Evolutionary conservation across 2,113 vertebrate species (phyloP).

Genomic region (Acanthochromis polyacanthus): DNA sequence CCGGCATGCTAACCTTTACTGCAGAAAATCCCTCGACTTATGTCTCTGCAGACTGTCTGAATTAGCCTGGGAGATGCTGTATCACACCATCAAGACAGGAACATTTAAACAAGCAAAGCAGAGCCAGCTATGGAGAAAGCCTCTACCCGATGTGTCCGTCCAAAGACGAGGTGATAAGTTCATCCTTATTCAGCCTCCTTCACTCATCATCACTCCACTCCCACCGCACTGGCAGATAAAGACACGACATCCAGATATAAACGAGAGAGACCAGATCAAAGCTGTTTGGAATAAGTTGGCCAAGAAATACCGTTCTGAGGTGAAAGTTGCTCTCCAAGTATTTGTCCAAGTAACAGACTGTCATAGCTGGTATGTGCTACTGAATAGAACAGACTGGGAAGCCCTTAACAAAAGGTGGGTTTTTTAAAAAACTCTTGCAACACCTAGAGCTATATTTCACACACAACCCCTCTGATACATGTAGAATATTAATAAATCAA

Average conservation of each 20-base stretch:
- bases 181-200: conserved; percentile 47
- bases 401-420: conserved; percentile 29
- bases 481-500: conserved; percentile 72
- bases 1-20: conserved; percentile 16
- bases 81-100: conserved; percentile 62
- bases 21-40: conserved; percentile 36
- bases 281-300: conserved; percentile 43
- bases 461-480: conserved; percentile 32
- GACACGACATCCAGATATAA: conserved; percentile 53
- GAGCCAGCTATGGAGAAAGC: conserved; percentile 41
- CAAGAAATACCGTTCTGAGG: conserved; percentile 56
- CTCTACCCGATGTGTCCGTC: conserved; percentile 18
- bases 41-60: conserved; percentile 40
- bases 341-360: conserved; percentile 63
- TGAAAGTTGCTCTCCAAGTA: conserved; percentile 53
- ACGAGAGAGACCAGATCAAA: conserved; percentile 63
- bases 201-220: conserved; percentile 52
- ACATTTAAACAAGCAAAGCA: conserved; percentile 50
- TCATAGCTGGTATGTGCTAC: conserved; percentile 72
- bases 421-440: conserved; percentile 51
- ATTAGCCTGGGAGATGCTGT: conserved; percentile 28
- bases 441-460: conserved; percentile 61
- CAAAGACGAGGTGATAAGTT: conserved; percentile 50
- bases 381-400: conserved; percentile 62
- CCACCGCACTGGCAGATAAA: conserved; percentile 66